Conservation (phyloP, 2,888 invertebrate genomes). For the Brachyptera putata region DNA sequence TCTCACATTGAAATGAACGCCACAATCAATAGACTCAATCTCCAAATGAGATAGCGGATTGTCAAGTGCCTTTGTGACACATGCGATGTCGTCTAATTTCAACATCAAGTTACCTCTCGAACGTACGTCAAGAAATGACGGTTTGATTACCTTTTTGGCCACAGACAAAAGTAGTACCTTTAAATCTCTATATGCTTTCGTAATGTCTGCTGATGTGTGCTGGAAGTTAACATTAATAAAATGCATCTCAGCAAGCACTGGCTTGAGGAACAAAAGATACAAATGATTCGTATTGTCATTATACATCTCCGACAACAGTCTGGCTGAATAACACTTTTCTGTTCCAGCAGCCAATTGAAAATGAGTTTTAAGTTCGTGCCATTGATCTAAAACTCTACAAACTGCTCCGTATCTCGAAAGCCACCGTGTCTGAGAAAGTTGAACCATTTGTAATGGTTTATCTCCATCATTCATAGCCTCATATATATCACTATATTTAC, state of each 20-base stretch:
- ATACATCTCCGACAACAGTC: slow-evolving; percentile 32
- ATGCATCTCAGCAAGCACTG: slow-evolving; percentile 32
- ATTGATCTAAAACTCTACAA: no score
- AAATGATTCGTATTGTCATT: slow-evolving; percentile 32
- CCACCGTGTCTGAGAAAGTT: no score
- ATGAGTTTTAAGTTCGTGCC: no score
- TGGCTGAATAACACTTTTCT: slow-evolving; percentile 34
- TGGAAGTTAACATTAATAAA: slow-evolving; percentile 33
- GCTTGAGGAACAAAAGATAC: slow-evolving; percentile 35
- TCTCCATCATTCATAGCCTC: background rate
- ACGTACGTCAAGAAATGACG: no score
- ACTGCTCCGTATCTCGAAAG: no score
- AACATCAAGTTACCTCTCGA: background rate
- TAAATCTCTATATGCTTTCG: slow-evolving; percentile 30
- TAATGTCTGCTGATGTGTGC: slow-evolving; percentile 31
- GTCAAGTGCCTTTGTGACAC: background rate
- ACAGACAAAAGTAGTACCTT: no score
- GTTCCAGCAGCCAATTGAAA: no score
- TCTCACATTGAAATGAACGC: background rate
- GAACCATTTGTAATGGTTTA: no score
- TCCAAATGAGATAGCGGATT: background rate
- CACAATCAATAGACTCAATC: background rate
- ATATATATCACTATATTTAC: background rate
- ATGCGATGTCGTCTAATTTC: background rate
- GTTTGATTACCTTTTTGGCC: no score